A percentile compares a stretch with the other conserved stretches of the same genome.
Conservation (phyloP, 2,113 vertebrate species). For the Jaculus jaculus region DNA sequence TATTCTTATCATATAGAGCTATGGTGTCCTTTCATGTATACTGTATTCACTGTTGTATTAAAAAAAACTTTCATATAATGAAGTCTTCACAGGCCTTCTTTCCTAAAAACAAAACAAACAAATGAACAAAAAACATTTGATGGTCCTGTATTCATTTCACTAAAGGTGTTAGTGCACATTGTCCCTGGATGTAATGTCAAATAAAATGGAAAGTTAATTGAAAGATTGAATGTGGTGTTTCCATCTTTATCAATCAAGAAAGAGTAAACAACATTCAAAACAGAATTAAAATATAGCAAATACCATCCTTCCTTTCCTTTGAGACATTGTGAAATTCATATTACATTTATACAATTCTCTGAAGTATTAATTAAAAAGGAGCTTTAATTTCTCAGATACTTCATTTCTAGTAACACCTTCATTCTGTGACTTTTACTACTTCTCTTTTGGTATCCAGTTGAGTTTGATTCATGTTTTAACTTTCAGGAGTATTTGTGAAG, state of each 20-base stretch:
- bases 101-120: no score
- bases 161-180: not conserved
- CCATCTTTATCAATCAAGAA: conserved; percentile 58
- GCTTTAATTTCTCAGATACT: conserved; percentile 71
- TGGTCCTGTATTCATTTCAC: not conserved
- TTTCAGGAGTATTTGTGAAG: not conserved
- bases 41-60: not conserved
- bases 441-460: not conserved
- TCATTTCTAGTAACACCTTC: conserved; percentile 58
- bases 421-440: not conserved
- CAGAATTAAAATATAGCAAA: conserved; percentile 65
- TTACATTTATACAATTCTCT: conserved; percentile 53
- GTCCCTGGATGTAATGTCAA: not conserved
- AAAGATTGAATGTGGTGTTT: conserved; percentile 31
- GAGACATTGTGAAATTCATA: conserved; percentile 67
- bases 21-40: not conserved
- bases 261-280: conserved; percentile 54
- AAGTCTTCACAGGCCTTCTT: not conserved
- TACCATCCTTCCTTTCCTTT: conserved; percentile 25
- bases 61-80: not conserved
- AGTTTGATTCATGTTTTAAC: conserved; percentile 42
- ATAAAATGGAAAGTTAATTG: conserved; percentile 35
- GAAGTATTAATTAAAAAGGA: conserved; percentile 65
- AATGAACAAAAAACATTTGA: not conserved
- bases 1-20: not conserved